These are phyloP conservation scores for Pristionchus arcanus DNA, from an alignment of 2,888 invertebrate species.

Conservation along the genomic window DNA sequence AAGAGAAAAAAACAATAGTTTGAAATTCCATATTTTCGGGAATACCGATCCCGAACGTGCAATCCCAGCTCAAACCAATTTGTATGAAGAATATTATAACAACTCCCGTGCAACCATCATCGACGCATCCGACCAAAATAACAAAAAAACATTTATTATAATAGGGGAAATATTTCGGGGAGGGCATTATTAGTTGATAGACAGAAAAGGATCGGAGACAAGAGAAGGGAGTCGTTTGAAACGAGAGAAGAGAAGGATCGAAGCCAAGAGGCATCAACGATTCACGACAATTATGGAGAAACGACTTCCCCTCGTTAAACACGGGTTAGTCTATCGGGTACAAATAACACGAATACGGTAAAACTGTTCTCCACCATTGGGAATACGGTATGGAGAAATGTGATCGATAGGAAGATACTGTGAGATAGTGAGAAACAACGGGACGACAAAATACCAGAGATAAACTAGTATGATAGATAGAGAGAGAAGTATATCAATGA, in stretches of 20 bases:
- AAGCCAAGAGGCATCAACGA: constrained; percentile 44
- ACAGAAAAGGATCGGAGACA: background rate
- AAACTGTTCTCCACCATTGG: constrained; percentile 27
- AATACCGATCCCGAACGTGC: too few relatives aligned
- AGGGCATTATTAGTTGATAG: constrained; percentile 29
- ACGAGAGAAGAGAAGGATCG: constrained; percentile 43
- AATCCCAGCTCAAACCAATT: too few relatives aligned
- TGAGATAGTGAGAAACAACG: background rate
- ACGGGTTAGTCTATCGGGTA: constrained; percentile 48
- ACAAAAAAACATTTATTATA: constrained; percentile 37
- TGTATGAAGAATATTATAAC: too few relatives aligned
- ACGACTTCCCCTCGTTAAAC: constrained; percentile 49
- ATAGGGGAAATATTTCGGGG: background rate
- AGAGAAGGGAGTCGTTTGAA: constrained; percentile 47
- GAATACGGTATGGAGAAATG: background rate
- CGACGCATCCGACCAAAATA: background rate
- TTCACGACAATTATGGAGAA: background rate
- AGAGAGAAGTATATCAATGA: constrained; percentile 13
- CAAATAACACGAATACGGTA: constrained; percentile 3
- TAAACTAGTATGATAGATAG: background rate
- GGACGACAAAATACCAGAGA: background rate
- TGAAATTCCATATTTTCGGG: too few relatives aligned
- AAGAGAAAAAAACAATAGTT: too few relatives aligned
- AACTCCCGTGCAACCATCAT: background rate
- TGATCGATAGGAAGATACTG: background rate